Evolutionary conservation across 2,113 vertebrate genomes (phyloP).

Genomic region (cat (Felis catus)): F.catus_Fca126_mat1.0 CM031419.1:178140001-178140500

Average conservation of each 20-base stretch:
- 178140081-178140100: slow-evolving; percentile 44
- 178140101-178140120: neutral
- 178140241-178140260: slow-evolving; percentile 56
- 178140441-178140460: slow-evolving; percentile 69
- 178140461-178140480: slow-evolving; percentile 68
- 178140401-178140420: slow-evolving; percentile 81
- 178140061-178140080: neutral
- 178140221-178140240: neutral
- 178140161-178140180: slow-evolving; percentile 48
- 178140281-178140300: slow-evolving; percentile 77
- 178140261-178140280: slow-evolving; percentile 73
- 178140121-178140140: neutral
- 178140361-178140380: slow-evolving; percentile 84
- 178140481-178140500: slow-evolving; percentile 58
- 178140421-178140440: slow-evolving; percentile 60
- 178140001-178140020: neutral
- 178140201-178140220: slow-evolving; percentile 13
- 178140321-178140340: slow-evolving; percentile 85
- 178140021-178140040: neutral
- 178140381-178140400: slow-evolving; percentile 77
- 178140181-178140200: neutral
- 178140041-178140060: neutral
- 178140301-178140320: slow-evolving; percentile 83
- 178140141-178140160: slow-evolving; percentile 33
- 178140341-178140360: slow-evolving; percentile 85